phyloP scores from a whole-genome alignment of 2,888 invertebrate genomes.

The Noctua fimbriata region DNA sequence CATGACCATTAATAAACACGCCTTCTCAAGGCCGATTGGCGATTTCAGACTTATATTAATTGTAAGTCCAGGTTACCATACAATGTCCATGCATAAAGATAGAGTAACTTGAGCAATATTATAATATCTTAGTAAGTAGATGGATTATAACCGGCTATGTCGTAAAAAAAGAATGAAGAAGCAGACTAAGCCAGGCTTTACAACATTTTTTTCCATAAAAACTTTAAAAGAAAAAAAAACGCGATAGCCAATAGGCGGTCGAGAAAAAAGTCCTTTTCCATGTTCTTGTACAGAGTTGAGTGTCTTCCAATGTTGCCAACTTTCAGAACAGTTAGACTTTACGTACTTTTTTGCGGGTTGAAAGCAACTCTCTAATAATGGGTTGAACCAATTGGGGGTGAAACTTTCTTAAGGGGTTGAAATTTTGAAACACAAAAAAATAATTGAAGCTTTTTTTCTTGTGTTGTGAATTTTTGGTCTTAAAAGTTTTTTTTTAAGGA shows the following conservation, averaged over 20 bases:
- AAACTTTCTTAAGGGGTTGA: conserved; percentile 50
- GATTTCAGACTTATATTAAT: no score
- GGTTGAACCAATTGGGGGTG: conserved; percentile 57
- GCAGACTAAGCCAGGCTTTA: background rate
- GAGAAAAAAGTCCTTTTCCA: conserved; percentile 54
- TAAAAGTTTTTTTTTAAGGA: background rate
- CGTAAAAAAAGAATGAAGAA: background rate
- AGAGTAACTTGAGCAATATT: background rate
- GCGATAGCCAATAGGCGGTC: conserved; percentile 52
- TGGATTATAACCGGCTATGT: background rate
- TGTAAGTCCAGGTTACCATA: no score
- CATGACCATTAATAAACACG: no score
- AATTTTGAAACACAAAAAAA: conserved; percentile 38
- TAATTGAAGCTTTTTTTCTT: conserved; percentile 27
- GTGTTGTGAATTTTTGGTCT: conserved; percentile 5
- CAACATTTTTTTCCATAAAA: conserved; percentile 14
- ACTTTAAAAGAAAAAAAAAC: conserved; percentile 29
- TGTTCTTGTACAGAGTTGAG: conserved; percentile 51
- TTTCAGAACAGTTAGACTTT: conserved; percentile 39
- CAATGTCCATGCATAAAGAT: no score
- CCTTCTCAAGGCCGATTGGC: no score
- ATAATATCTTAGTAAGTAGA: background rate
- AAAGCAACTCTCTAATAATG: conserved; percentile 58
- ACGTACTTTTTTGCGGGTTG: conserved; percentile 55
- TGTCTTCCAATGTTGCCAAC: conserved; percentile 58